phyloP scores from a whole-genome alignment of 2,797 vertebrate genomes.

The Scleropages formosus region DNA sequence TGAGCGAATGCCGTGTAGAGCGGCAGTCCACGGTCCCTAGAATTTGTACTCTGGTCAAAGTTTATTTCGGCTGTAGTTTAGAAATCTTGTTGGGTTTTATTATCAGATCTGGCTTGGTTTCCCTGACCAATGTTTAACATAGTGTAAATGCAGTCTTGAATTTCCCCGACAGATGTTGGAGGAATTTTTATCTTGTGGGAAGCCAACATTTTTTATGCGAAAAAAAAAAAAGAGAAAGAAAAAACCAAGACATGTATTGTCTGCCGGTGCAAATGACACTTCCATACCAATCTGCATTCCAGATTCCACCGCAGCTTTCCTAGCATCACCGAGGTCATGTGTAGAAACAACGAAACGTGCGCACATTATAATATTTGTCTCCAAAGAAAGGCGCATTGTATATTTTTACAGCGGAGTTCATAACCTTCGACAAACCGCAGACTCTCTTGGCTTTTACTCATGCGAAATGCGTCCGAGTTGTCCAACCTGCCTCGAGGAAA shows the following conservation, averaged over 20 bases:
- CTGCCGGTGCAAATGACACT: conserved; percentile 53
- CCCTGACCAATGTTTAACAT: conserved; percentile 60
- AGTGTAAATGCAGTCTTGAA: conserved; percentile 62
- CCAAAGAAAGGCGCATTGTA: conserved; percentile 26
- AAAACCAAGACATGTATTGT: conserved; percentile 40
- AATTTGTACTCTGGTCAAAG: conserved; percentile 37
- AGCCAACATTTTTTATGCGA: conserved; percentile 49
- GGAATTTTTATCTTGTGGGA: conserved; percentile 61
- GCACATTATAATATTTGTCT: conserved; percentile 44
- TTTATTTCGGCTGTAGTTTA: conserved; percentile 35
- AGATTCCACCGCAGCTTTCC: conserved; percentile 12
- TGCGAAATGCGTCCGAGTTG: conserved; percentile 17
- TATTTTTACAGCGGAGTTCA: conserved; percentile 39
- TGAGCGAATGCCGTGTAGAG: conserved; percentile 42
- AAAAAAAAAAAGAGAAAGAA: conserved; percentile 50
- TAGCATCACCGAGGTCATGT: conserved; percentile 23
- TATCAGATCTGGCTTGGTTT: conserved; percentile 55
- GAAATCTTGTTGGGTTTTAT: conserved; percentile 48
- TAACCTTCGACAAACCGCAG: conserved; percentile 5
- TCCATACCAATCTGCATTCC: conserved; percentile 48
- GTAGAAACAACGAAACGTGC: conserved; percentile 36
- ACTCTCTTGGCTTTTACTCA: background rate
- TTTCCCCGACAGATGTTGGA: conserved; percentile 67
- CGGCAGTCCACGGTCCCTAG: conserved; percentile 38
- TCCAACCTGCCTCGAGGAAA: background rate